Evolutionary conservation across 2,113 vertebrate genomes (phyloP), one percentile per base, ranked within the genome.

Genomic region (Proteles cristata): DNA sequence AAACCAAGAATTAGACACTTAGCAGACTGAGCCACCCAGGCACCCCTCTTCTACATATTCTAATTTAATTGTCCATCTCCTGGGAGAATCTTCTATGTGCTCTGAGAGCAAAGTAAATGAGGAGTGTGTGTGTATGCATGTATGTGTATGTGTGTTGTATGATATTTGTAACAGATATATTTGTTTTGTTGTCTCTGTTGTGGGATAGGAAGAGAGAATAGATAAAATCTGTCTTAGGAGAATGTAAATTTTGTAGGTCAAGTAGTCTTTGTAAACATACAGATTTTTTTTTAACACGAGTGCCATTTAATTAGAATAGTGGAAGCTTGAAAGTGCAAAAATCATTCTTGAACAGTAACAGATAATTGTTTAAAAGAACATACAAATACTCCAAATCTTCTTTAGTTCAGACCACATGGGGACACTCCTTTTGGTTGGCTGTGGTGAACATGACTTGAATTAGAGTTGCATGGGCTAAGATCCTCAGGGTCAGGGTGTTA

Each of bases 281-380:
- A 1, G 11, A 69, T 73, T 39, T 73, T 73, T 71, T 39, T 23
- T 66, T 84, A 76, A 19, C 5, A 50, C 31, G 31, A 53, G 48
- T 25, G 43, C 33, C 82, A 80, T 66, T 71, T 88, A 81, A 85
- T 63, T 31, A 88, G 61, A 93, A 69, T 10, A 76, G 23, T 11
- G 26, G 73, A 86, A 86, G n/a, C 23, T 5, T 68, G 17, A 97
- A 93, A 97, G 66, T n/a, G 14, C 73, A 76, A 93, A 94, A 93
- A 35, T 73, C 88, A 93, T 43, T 94, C 48, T 39, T 77, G 43
- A 94, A 43, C 61, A 83, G 73, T 77, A 55, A 53, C 61, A 92
- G 63, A 77, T 80, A 82, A 84, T 45, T 50, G 80, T n/a, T 68
- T n/a, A 80, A 86, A 90, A 58, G 23, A 95, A 35, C 21, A 39